Base-by-base conservation (phyloP, 2,113 vertebrate genomes). In the Salvator merianae region DNA sequence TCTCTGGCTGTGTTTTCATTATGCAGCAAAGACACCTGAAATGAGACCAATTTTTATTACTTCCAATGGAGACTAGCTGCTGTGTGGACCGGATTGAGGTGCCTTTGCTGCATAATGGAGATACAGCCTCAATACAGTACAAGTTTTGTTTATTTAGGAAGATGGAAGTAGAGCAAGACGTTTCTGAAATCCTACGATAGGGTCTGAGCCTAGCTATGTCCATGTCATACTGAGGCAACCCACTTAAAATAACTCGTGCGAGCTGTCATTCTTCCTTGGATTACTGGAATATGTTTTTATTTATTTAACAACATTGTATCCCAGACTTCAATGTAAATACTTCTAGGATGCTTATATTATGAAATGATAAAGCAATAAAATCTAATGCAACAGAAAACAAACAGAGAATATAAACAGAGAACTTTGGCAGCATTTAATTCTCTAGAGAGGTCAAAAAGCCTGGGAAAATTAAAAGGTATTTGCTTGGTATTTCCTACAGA, bases 221-320 rank as follows among this genome's bases (percentile, higher is more conserved):
- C 5, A 2, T 55, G 16, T 34, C 75, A 77, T 8, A n/a, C n/a
- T 24, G n/a, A 77, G 1, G 12, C n/a, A 62, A 36, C 53, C 24
- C 8, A 30, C 28, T 26, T 22, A 32, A 18, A 63, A 63, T n/a
- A 5, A 62, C 30, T 43, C 50, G 13, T 5, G 3, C 72, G 26
- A 73, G 9, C 16, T 22, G 16, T 30, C 53, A 22, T 40, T 38
- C 50, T 14, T 62, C 50, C 30, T 32, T 24, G 24, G 22, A 28
- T 81, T 38, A 18, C 47, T 81, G n/a, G 79, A 55, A 81, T 55
- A 28, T 81, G 32, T 81, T 20, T 70, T 70, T 81, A 26, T 55
- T 70, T 81, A 55, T 71, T 81, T 59, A 14, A 55, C 55, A 59
- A 66, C 18, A 55, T 55, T 38, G 66, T 81, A 55, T 55, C 28